phyloP scores from a whole-genome alignment of 2,113 vertebrate species.

The Semicossyphus pulcher region DNA sequence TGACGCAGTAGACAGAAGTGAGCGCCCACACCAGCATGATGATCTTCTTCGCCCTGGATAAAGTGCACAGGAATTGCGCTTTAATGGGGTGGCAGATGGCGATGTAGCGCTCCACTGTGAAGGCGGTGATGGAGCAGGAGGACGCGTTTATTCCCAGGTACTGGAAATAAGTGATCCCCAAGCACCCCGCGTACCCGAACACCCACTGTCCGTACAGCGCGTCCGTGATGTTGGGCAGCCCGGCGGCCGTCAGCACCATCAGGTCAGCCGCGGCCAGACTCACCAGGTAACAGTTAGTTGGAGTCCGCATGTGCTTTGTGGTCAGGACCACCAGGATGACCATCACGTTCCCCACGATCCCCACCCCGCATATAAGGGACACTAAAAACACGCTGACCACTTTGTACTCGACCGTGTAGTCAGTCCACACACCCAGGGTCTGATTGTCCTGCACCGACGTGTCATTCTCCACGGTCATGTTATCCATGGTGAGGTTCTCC shows the following conservation, averaged over 20 bases:
- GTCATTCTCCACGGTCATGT: slow-evolving; percentile 86
- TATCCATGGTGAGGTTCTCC: slow-evolving; percentile 67
- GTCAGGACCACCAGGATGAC: slow-evolving; percentile 97
- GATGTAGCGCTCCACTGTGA: slow-evolving; percentile 97
- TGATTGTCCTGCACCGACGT: slow-evolving; percentile 84
- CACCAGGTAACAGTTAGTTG: slow-evolving; percentile 98
- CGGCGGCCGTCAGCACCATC: slow-evolving; percentile 94
- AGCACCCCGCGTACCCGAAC: slow-evolving; percentile 92
- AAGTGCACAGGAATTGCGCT: slow-evolving; percentile 95
- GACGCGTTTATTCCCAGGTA: slow-evolving; percentile 98
- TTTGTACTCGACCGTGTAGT: slow-evolving; percentile 88
- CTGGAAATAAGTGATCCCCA: slow-evolving; percentile 96
- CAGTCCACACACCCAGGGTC: slow-evolving; percentile 84
- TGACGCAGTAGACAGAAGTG: slow-evolving; percentile 93
- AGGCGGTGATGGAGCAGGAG: slow-evolving; percentile 97
- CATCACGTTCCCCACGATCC: slow-evolving; percentile 96
- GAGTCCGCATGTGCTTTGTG: slow-evolving; percentile 98
- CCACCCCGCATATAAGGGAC: slow-evolving; percentile 91
- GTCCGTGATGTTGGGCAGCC: slow-evolving; percentile 96
- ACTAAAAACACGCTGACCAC: slow-evolving; percentile 90
- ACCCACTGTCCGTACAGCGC: slow-evolving; percentile 93
- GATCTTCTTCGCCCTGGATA: slow-evolving; percentile 96
- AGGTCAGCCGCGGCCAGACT: slow-evolving; percentile 95
- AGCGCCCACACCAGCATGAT: slow-evolving; percentile 95
- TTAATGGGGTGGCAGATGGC: slow-evolving; percentile 98